phyloP scores from a whole-genome alignment of 2,113 vertebrate genomes.

The Patagioenas fasciata region DNA sequence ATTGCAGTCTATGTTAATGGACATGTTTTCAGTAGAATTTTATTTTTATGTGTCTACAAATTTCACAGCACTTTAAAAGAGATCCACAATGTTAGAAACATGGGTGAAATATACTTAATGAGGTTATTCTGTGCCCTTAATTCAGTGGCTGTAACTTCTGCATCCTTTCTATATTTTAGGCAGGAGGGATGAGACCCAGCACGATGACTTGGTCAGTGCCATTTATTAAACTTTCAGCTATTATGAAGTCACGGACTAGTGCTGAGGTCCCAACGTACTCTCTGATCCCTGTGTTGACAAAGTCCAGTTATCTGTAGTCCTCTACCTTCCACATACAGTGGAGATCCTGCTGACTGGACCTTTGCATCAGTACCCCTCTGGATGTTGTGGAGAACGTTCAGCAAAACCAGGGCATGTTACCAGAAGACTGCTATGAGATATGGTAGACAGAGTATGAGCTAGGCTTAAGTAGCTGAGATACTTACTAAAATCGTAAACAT shows the following conservation, averaged over 20 bases:
- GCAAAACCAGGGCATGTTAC: not conserved
- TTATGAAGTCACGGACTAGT: not conserved
- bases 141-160: not conserved
- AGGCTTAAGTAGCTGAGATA: not conserved
- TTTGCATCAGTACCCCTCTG: not conserved
- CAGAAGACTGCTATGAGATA: not conserved
- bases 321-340: not conserved
- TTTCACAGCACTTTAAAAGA: conserved; percentile 47
- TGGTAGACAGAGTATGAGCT: not conserved
- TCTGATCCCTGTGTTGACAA: not conserved
- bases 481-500: not conserved
- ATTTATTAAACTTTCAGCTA: not conserved
- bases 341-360: not conserved
- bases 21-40: conserved; percentile 10
- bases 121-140: conserved; percentile 46
- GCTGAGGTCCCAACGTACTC: not conserved
- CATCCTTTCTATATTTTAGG: not conserved
- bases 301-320: not conserved
- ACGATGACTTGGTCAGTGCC: fast-evolving
- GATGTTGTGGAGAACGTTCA: not conserved
- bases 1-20: conserved; percentile 13
- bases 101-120: conserved; percentile 43
- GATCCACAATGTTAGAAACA: conserved; percentile 52
- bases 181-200: not conserved
- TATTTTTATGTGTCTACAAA: conserved; percentile 14